These are phyloP conservation scores for Athalia circularis DNA, from an alignment of 2,888 invertebrate species.

Conservation along the genomic window DNA sequence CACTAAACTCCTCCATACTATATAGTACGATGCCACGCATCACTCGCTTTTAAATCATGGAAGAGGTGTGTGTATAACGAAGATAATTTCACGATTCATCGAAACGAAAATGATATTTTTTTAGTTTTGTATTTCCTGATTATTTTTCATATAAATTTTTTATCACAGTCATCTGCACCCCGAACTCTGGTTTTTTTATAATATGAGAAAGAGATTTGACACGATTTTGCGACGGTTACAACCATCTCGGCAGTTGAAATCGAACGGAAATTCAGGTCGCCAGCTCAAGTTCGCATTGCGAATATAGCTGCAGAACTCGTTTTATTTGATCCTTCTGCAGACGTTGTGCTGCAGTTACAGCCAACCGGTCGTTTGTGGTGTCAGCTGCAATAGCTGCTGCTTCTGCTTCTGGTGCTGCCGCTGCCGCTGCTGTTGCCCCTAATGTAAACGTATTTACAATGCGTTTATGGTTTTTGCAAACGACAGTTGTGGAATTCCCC, in stretches of 20 bases:
- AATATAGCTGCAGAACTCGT: conserved; percentile 25
- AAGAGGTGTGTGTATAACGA: neutral
- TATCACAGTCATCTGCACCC: too few relatives aligned
- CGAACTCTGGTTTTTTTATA: too few relatives aligned
- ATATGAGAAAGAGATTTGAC: too few relatives aligned
- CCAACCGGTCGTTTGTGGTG: conserved; percentile 35
- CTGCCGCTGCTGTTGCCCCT: neutral
- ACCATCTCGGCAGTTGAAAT: conserved; percentile 11
- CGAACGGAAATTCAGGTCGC: conserved; percentile 9
- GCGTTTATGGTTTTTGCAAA: conserved; percentile 26
- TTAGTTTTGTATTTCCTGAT: too few relatives aligned
- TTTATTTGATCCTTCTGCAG: conserved; percentile 21
- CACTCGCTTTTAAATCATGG: too few relatives aligned
- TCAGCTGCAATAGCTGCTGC: conserved; percentile 24
- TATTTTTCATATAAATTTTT: too few relatives aligned
- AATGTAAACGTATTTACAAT: conserved; percentile 25
- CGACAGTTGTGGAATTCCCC: neutral
- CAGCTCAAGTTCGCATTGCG: neutral
- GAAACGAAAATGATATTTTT: too few relatives aligned
- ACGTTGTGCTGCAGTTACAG: conserved; percentile 15
- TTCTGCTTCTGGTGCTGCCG: neutral
- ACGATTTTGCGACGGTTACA: neutral
- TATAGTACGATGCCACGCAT: neutral
- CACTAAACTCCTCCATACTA: neutral
- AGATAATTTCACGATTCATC: neutral